Evolutionary conservation across 2,888 invertebrate species (phyloP), one percentile per base, ranked within the genome.

Genomic region (Ectemnius cavifrons): DNA sequence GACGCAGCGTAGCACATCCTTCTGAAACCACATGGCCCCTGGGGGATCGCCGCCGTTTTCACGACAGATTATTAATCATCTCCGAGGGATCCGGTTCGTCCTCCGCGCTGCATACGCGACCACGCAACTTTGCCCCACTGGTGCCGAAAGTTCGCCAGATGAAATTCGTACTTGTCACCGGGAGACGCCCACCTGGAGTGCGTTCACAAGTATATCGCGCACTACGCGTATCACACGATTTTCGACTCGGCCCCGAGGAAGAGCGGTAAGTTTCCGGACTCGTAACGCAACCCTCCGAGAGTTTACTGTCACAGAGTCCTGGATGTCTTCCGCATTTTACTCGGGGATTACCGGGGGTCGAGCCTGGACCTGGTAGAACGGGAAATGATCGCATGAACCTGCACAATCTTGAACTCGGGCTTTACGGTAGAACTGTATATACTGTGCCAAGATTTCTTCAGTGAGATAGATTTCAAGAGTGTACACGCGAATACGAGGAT

Each of bases 21-120:
- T 78, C 81, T 72, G 79, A 76, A 77, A 76, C 78, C 78, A 56
- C 73, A 64, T 80, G 80, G 80, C 63, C 67, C 16, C 23, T 1
- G 71, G 56, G 23, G 83, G 70, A 77, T 81, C 78, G 71, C 73
- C 52, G 67, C 75, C 49, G 67, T 72, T 71, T 78, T 77, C 78
- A 62, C 78, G 78, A 75, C 73, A 65, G 75, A 78, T 75, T 81
- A 83, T 83, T 83, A 83, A 83, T 83, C 83, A 83, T 81, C 81
- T 78, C 71, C 67, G 64, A 64, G 58, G 59, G 71, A 45, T 62
- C 28, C 62, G 71, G 56, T 70, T 73, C 75, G 64, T 13, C 71
- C n/a, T 47, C 68, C 67, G 69, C 76, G 66, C 73, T 23, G 23
- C 23, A 23, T 23, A 23, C 28, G 63, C 65, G 67, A 77, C 37